Evolutionary conservation across 2,113 vertebrate species (phyloP).

Genomic region (Cisticola juncidis): DNA sequence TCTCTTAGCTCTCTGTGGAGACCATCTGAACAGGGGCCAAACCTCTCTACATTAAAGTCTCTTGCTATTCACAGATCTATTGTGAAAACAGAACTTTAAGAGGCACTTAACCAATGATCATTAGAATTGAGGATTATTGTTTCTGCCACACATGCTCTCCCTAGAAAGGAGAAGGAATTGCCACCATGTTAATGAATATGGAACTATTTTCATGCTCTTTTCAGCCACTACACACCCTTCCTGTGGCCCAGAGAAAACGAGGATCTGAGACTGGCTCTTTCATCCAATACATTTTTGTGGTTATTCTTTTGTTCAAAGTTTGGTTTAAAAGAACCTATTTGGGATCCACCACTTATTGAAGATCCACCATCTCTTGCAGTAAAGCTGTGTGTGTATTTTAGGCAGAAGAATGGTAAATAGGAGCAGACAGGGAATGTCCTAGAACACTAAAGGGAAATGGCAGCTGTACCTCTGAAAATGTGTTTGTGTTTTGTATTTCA

Average conservation of each 20-base stretch:
- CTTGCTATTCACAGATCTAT: neutral
- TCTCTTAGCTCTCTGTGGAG: constrained; percentile 28
- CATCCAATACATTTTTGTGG: neutral
- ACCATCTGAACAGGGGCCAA: constrained; percentile 18
- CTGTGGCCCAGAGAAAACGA: neutral
- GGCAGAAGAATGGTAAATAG: neutral
- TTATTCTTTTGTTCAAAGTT: neutral
- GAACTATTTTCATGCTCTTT: neutral
- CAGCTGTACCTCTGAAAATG: neutral
- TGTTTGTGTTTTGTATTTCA: neutral
- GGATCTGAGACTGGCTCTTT: neutral
- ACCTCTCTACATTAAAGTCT: constrained; percentile 1
- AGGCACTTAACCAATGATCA: constrained; percentile 31
- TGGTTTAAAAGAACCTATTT: neutral
- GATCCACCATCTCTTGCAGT: neutral
- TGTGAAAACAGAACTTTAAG: neutral
- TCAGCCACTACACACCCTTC: neutral
- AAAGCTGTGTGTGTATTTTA: neutral
- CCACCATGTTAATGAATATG: neutral
- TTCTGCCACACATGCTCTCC: neutral
- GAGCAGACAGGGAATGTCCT: neutral
- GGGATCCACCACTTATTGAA: neutral
- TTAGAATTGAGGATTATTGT: neutral
- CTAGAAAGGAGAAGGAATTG: neutral
- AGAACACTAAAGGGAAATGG: neutral